phyloP scores from a whole-genome alignment of 2,797 vertebrate species.

The Acrossocheilus wenchowensis region DNA sequence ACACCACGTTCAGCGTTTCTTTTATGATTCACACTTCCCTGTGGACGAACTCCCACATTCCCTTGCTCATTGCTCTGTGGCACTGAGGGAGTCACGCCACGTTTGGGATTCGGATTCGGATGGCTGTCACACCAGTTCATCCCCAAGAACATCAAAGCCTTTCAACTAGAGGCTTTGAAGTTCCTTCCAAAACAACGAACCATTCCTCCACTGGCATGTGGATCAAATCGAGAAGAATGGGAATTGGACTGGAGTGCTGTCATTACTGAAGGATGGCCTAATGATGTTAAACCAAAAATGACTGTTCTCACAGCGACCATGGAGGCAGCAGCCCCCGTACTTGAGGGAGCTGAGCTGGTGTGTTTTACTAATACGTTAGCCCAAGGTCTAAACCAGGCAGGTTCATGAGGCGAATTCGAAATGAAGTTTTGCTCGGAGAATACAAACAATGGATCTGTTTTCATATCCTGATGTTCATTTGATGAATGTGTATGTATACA shows the following conservation, averaged over 20 bases:
- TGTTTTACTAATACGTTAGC: constrained; percentile 43
- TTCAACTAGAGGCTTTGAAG: constrained; percentile 54
- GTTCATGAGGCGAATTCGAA: constrained; percentile 36
- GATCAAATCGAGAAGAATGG: constrained; percentile 55
- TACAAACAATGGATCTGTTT: constrained; percentile 47
- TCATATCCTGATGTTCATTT: constrained; percentile 35
- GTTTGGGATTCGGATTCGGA: constrained; percentile 40
- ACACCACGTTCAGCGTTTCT: neutral
- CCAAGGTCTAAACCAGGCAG: constrained; percentile 46
- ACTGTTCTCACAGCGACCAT: constrained; percentile 34
- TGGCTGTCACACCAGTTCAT: constrained; percentile 56
- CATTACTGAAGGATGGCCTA: constrained; percentile 53
- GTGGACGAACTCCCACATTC: constrained; percentile 30
- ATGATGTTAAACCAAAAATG: constrained; percentile 56
- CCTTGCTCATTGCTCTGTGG: constrained; percentile 18
- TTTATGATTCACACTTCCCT: constrained; percentile 37
- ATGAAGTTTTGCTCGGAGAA: constrained; percentile 28
- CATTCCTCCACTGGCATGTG: constrained; percentile 55
- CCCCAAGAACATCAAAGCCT: constrained; percentile 59
- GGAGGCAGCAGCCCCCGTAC: constrained; percentile 37
- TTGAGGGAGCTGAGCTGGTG: constrained; percentile 26
- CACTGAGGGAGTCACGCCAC: constrained; percentile 36
- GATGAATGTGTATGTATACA: constrained; percentile 40
- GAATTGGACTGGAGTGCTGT: constrained; percentile 34
- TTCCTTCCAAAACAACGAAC: constrained; percentile 50